Percentiles rank a stretch among this genome's conserved stretches.
Conservation (phyloP, 1,140 invertebrate genomes). For the Octopus sinensis region DNA sequence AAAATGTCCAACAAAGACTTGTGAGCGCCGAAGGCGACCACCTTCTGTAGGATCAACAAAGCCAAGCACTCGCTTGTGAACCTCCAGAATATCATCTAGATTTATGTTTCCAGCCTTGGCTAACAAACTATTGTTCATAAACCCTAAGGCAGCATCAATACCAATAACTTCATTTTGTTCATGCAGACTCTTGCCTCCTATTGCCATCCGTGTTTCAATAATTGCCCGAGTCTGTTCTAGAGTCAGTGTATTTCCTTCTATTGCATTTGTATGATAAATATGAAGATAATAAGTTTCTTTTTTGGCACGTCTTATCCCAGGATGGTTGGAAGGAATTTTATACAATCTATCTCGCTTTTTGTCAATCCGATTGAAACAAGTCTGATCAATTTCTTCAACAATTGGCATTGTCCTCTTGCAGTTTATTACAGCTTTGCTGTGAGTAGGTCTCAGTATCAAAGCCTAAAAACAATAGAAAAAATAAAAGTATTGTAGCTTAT, state of each 20-base stretch:
- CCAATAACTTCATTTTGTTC: conserved; percentile 85
- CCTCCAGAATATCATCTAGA: conserved; percentile 84
- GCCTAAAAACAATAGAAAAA: conserved; percentile 1
- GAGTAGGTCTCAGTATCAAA: conserved; percentile 76
- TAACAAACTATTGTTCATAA: conserved; percentile 86
- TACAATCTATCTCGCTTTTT: conserved; percentile 78
- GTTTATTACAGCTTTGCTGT: conserved; percentile 69
- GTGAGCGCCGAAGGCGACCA: conserved; percentile 57
- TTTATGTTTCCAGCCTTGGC: conserved; percentile 67
- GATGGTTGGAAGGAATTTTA: conserved; percentile 75
- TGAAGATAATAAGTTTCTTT: conserved; percentile 93
- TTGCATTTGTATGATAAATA: conserved; percentile 95
- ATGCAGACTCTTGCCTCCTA: conserved; percentile 88
- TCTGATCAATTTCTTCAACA: conserved; percentile 85
- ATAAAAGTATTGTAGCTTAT: too few species aligned
- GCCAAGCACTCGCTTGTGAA: conserved; percentile 88
- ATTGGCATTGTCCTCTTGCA: conserved; percentile 78
- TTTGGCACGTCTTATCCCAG: conserved; percentile 79
- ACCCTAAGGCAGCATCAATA: conserved; percentile 90
- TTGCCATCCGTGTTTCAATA: conserved; percentile 86
- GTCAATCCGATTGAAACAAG: conserved; percentile 77
- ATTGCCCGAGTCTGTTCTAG: conserved; percentile 88
- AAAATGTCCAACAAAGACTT: conserved; percentile 88
- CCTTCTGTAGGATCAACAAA: conserved; percentile 71
- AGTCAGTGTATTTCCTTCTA: conserved; percentile 96